A percentile compares a stretch with the other conserved stretches of the same genome.
Conservation (phyloP, 2,113 vertebrate genomes). For the Laticauda laticaudata region DNA sequence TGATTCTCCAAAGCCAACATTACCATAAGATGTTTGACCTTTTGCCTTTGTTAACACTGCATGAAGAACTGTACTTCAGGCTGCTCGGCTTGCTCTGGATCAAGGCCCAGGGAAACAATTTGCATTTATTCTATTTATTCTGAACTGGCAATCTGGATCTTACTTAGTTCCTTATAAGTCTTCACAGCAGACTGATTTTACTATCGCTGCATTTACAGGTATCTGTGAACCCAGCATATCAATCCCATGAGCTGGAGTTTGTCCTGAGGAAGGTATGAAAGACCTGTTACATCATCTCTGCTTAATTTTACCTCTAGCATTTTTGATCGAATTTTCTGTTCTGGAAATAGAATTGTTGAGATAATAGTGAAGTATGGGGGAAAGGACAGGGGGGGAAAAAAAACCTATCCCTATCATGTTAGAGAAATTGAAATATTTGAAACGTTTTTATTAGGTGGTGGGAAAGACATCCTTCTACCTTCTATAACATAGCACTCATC, state of each 20-base stretch:
- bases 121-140: not conserved
- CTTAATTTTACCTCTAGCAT: not conserved
- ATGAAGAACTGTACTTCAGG: not conserved
- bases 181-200: not conserved
- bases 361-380: not conserved
- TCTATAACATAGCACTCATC: not conserved
- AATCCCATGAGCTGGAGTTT: constrained; percentile 80
- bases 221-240: constrained; percentile 91
- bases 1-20: not conserved
- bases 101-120: not conserved
- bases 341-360: fast-evolving
- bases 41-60: not conserved
- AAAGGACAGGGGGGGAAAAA: not conserved
- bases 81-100: not conserved
- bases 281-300: fast-evolving
- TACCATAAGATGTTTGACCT: not conserved
- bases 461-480: not conserved
- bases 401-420: too few species aligned
- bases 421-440: not conserved
- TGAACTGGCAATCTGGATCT: not conserved
- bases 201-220: constrained; percentile 70
- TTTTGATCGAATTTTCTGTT: not conserved
- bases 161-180: not conserved
- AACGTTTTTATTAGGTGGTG: not conserved
- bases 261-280: constrained; percentile 79